Percentiles rank a stretch among this genome's conserved stretches.
These are phyloP conservation scores for Tyrophagus putrescentiae DNA, from an alignment of 1,140 invertebrate genomes.

Conservation along the genomic window DNA sequence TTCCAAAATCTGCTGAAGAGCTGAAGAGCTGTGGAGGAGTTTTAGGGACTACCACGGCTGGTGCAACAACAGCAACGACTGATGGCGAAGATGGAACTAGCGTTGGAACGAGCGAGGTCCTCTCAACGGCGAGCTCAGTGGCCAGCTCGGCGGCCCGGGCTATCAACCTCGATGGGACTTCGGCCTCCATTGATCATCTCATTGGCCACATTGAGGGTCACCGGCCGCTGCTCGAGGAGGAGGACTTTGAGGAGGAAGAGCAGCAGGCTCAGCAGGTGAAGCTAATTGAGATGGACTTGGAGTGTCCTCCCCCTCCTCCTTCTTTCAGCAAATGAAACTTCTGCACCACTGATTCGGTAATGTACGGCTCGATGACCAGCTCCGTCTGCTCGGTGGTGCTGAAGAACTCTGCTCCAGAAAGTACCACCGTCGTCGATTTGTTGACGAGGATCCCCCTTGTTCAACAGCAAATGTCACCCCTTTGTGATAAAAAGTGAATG, in stretches of 20 bases:
- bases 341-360: background rate
- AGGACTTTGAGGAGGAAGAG: conserved; percentile 32
- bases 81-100: background rate
- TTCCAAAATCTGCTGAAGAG: background rate
- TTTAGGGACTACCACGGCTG: background rate
- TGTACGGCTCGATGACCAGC: background rate
- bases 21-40: background rate
- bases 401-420: background rate
- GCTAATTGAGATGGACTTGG: conserved; percentile 5
- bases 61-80: background rate
- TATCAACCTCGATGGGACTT: no score
- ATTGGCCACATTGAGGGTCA: conserved; percentile 64
- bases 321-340: background rate
- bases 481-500: no score
- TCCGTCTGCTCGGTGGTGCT: background rate
- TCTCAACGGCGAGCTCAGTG: no score
- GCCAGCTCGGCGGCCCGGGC: no score
- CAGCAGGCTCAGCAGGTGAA: background rate
- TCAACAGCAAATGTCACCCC: background rate
- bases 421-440: background rate
- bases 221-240: conserved; percentile 56
- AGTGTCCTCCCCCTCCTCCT: background rate
- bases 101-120: background rate
- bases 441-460: background rate
- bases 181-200: conserved; percentile 35